These are phyloP conservation scores for Nothocercus nigrocapillus DNA, from an alignment of 2,113 vertebrate genomes.

Conservation along the genomic window DNA sequence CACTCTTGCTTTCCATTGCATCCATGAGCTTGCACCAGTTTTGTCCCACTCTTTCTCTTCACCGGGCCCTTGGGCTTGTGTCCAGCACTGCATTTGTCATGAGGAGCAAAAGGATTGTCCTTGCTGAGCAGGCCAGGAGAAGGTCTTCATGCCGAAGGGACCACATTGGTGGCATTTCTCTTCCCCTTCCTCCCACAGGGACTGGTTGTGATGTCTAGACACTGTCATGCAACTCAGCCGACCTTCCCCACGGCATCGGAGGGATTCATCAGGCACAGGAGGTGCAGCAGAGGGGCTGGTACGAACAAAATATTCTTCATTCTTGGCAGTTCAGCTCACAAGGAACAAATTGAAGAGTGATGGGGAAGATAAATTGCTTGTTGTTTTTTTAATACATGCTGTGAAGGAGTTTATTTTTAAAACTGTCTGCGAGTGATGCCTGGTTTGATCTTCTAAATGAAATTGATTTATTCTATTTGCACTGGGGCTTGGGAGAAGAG, in stretches of 20 bases:
- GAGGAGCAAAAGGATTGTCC: neutral
- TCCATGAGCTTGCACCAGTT: neutral
- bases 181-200: neutral
- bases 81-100: rapidly evolving
- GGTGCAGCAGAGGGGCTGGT: neutral
- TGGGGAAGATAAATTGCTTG: conserved; percentile 12
- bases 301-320: rapidly evolving
- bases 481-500: neutral
- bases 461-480: conserved; percentile 37
- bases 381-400: neutral
- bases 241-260: neutral
- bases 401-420: conserved; percentile 40
- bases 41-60: rapidly evolving
- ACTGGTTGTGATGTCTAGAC: neutral
- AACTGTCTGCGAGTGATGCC: neutral
- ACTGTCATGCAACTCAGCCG: neutral
- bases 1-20: rapidly evolving
- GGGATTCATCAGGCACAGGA: neutral
- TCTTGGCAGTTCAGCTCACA: neutral
- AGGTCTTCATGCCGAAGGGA: neutral
- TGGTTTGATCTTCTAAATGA: conserved; percentile 41
- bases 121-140: neutral
- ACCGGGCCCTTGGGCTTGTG: rapidly evolving
- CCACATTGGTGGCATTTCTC: neutral
- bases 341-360: neutral